Evolutionary conservation across 2,797 vertebrate genomes (phyloP).

Genomic region (Paedocypris micromegethes): DNA sequence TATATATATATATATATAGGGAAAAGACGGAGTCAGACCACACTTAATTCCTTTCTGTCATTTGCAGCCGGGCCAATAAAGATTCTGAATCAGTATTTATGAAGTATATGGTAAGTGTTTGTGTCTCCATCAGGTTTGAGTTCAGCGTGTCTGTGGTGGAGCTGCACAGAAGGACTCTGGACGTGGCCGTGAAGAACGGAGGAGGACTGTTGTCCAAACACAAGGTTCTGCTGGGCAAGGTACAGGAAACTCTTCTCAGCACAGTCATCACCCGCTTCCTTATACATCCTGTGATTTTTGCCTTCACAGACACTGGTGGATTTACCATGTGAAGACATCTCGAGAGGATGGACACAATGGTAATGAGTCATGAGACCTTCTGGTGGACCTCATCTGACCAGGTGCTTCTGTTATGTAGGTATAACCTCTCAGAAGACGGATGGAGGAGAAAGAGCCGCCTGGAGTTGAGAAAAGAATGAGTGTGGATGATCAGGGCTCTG

Average conservation of each 20-base stretch:
- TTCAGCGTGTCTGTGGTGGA: conserved; percentile 91
- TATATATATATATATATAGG: too few relatives aligned
- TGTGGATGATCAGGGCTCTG: too few relatives aligned
- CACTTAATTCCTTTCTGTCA: too few relatives aligned
- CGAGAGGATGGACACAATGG: conserved; percentile 93
- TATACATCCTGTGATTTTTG: neutral
- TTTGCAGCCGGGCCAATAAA: too few relatives aligned
- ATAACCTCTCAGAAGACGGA: conserved; percentile 87
- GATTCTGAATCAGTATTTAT: too few relatives aligned
- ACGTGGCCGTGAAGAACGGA: conserved; percentile 94
- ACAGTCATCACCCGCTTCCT: too few relatives aligned
- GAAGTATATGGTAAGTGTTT: neutral
- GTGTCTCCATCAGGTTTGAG: conserved; percentile 73
- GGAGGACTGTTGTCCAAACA: conserved; percentile 94
- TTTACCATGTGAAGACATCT: conserved; percentile 84
- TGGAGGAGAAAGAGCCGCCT: conserved; percentile 60
- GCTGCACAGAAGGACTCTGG: conserved; percentile 86
- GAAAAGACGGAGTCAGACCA: too few relatives aligned
- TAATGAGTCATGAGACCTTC: conserved; percentile 47
- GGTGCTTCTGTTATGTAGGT: conserved; percentile 65
- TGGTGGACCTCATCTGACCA: neutral
- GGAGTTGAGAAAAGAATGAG: neutral
- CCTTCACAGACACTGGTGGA: conserved; percentile 77
- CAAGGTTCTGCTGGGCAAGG: conserved; percentile 94
- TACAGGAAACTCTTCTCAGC: conserved; percentile 46